phyloP scores from a whole-genome alignment of 1,140 invertebrate species.

The Conus betulinus region DNA sequence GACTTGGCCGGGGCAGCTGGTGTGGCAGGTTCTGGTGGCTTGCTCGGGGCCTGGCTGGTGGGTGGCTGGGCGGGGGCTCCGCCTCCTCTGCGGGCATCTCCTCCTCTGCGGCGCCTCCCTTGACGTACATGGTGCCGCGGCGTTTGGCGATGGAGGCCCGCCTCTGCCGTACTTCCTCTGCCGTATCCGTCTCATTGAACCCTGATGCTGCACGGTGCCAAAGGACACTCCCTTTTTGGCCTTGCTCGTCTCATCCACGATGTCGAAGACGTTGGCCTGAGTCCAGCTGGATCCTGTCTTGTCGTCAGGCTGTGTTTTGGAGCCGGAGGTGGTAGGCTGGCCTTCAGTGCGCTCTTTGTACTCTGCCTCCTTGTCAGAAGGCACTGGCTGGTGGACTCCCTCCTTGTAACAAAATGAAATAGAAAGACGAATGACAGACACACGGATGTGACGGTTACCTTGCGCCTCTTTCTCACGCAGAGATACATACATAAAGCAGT shows the following conservation, averaged over 20 bases:
- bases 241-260: not conserved
- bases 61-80: not conserved
- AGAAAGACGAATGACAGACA: too few species aligned
- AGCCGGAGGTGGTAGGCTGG: not conserved
- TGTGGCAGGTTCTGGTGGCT: not conserved
- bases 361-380: not conserved
- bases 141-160: too few species aligned
- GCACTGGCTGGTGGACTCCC: not conserved
- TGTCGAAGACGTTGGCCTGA: constrained; percentile 13
- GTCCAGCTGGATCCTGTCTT: not conserved
- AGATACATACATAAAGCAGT: too few species aligned
- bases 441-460: too few species aligned
- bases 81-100: not conserved
- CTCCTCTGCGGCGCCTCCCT: too few species aligned
- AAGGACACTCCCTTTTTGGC: not conserved
- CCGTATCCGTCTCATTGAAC: too few species aligned
- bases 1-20: not conserved
- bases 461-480: too few species aligned
- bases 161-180: too few species aligned
- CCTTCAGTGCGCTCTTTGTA: not conserved
- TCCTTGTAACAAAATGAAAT: not conserved
- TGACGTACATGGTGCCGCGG: too few species aligned
- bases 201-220: too few species aligned
- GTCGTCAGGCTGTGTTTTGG: too few species aligned
- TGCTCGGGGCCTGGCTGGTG: not conserved